Evolutionary conservation across 2,797 vertebrate species (phyloP), one percentile per base, ranked within the genome.

Genomic region (Scomberomorus guttatus): DNA sequence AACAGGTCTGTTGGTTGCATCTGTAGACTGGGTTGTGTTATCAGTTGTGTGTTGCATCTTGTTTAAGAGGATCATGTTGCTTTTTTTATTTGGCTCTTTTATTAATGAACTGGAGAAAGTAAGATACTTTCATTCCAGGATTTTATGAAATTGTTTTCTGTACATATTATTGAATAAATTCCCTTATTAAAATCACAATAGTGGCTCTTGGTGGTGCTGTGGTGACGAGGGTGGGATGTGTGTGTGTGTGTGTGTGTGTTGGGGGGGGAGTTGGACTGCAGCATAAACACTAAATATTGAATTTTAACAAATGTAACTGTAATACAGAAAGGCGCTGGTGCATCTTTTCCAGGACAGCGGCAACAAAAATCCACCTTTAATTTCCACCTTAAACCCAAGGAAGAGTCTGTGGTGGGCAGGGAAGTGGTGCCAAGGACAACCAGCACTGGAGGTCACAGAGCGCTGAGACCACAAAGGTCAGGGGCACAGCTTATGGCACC

Each of bases 81-180:
- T 59, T 79, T 66, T 65, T 32, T 60, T 61, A 12, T 79, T 51
- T 58, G 42, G 25, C 50, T 71, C 44, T 52, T 58, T 32, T 80
- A 14, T 13, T n/a, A 63, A 24, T 32, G 27, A 65, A 17, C 20
- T 75, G 25, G 44, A 70, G 56, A 34, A 25, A 6, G 2, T 2
- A 56, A 61, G 42, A 80, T 12, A 80, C 12, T 50, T 70, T 59
- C 9, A 76, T 67, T 77, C n/a, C 15, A 61, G 39, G 44, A 27
- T 2, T 69, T 79, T 70, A 51, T 67, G 8, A 29, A 4, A 7
- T 3, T 67, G 50, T 79, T 69, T 79, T 82, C 32, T 79, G 72
- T 87, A 42, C 5, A 54, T 82, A 46, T 55, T 32, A 27, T 63
- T 66, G 24, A 77, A 22, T 70, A 55, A 85, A 79, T 44, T 46